These are phyloP conservation scores for Axea sp. DNA, from an alignment of 2,888 invertebrate species.

Conservation along the genomic window DNA sequence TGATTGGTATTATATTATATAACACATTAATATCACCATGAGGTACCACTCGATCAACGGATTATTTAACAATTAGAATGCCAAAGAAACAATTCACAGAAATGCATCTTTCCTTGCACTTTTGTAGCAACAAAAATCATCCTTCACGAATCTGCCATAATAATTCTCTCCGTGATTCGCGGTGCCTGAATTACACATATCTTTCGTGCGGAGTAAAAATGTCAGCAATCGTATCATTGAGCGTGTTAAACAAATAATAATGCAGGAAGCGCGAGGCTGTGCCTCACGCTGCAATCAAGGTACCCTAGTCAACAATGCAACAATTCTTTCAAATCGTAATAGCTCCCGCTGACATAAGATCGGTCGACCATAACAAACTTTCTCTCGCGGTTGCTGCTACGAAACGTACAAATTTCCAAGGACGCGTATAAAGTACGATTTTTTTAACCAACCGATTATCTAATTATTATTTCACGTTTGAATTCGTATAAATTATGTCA, in stretches of 20 bases:
- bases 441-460: slow-evolving; percentile 46
- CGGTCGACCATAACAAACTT: slow-evolving; percentile 58
- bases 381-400: slow-evolving; percentile 50
- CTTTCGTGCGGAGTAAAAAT: slow-evolving; percentile 10
- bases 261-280: slow-evolving; percentile 39
- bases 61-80: too few species aligned
- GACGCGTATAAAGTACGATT: slow-evolving; percentile 51
- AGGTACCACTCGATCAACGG: too few species aligned
- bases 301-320: slow-evolving; percentile 53
- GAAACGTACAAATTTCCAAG: slow-evolving; percentile 59
- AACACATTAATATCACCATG: slow-evolving; percentile 15
- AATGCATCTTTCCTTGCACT: background rate
- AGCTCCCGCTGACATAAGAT: slow-evolving; percentile 62
- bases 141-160: slow-evolving; percentile 1
- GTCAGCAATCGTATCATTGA: slow-evolving; percentile 18
- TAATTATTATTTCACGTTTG: slow-evolving; percentile 52
- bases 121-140: slow-evolving; percentile 7
- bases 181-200: slow-evolving; percentile 8
- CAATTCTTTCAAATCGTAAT: slow-evolving; percentile 59
- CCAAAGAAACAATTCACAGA: too few species aligned
- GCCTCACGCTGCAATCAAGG: slow-evolving; percentile 31
- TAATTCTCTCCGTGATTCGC: slow-evolving; percentile 12
- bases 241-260: slow-evolving; percentile 50
- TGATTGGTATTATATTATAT: slow-evolving; percentile 24
- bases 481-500: slow-evolving; percentile 13